Evolutionary conservation across 2,797 vertebrate species (phyloP).

Genomic region (Peromyscus melanophrys): DNA sequence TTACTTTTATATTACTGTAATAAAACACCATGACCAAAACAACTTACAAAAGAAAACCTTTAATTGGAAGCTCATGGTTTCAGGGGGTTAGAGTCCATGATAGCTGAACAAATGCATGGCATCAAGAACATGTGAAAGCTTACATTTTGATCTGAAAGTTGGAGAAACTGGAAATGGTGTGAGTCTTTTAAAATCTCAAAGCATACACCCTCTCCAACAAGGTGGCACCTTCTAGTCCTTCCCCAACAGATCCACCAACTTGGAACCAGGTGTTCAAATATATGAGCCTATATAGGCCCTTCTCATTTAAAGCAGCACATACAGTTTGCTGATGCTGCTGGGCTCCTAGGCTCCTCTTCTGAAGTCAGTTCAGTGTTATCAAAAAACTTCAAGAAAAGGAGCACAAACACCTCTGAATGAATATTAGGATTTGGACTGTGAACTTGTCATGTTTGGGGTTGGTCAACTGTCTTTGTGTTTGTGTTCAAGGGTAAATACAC

Average conservation of each 20-base stretch:
- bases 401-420: not conserved
- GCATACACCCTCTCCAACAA: not conserved
- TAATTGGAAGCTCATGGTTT: not conserved
- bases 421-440: not conserved
- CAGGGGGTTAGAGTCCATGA: not conserved
- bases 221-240: not conserved
- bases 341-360: not conserved
- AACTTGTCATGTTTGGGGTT: not conserved
- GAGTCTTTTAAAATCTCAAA: not conserved
- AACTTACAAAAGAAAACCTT: not conserved
- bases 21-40: not conserved
- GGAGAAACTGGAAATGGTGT: not conserved
- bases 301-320: not conserved
- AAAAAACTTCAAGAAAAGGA: not conserved
- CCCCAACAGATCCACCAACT: not conserved
- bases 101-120: not conserved
- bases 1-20: not conserved
- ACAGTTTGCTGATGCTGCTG: slow-evolving; percentile 87
- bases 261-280: not conserved
- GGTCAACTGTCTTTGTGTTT: not conserved
- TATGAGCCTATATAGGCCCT: not conserved
- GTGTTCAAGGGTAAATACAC: not conserved
- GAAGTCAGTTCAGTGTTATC: not conserved
- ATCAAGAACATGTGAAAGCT: not conserved
- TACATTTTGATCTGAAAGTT: not conserved